These are phyloP conservation scores for Beaufortia kweichowensis DNA, from an alignment of 2,113 vertebrate species.

Conservation along the genomic window DNA sequence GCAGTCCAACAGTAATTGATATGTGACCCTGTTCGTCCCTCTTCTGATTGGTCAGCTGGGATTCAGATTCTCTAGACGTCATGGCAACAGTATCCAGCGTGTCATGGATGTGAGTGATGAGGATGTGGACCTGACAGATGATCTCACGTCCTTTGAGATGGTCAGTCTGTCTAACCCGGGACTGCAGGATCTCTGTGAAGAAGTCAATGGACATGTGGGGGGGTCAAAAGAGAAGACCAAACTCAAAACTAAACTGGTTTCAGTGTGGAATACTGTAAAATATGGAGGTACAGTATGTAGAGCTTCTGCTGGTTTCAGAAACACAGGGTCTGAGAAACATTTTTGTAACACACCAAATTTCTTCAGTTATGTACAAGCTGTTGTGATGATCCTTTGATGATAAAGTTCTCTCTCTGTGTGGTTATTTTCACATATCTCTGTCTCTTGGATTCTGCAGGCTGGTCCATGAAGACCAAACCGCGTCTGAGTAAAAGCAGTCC, in stretches of 20 bases:
- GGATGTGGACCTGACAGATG: slow-evolving; percentile 6
- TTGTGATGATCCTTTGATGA: background rate
- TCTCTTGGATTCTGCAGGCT: slow-evolving; percentile 68
- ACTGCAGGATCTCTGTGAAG: slow-evolving; percentile 2
- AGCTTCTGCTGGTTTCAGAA: no score
- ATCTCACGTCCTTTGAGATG: slow-evolving; percentile 46
- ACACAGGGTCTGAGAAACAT: no score
- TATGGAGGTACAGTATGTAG: slow-evolving; percentile 68
- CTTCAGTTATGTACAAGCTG: no score
- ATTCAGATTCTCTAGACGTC: background rate
- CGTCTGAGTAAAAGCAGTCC: slow-evolving; percentile 81
- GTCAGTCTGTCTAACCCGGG: slow-evolving; percentile 42
- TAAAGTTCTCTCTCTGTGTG: background rate
- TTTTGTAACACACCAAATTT: no score
- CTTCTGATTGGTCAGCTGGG: background rate
- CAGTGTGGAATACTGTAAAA: slow-evolving; percentile 88
- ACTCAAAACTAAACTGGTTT: slow-evolving; percentile 80
- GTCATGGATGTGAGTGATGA: slow-evolving; percentile 30
- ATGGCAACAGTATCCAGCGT: background rate
- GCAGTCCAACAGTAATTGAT: background rate
- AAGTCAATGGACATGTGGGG: background rate
- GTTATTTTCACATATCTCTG: background rate
- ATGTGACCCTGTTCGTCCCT: background rate
- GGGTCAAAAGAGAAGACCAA: slow-evolving; percentile 77
- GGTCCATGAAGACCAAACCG: slow-evolving; percentile 81